A percentile compares a stretch with the other conserved stretches of the same genome.
phyloP scores from a whole-genome alignment of 2,113 vertebrate genomes.

The Rhadina sibilatrix region DNA sequence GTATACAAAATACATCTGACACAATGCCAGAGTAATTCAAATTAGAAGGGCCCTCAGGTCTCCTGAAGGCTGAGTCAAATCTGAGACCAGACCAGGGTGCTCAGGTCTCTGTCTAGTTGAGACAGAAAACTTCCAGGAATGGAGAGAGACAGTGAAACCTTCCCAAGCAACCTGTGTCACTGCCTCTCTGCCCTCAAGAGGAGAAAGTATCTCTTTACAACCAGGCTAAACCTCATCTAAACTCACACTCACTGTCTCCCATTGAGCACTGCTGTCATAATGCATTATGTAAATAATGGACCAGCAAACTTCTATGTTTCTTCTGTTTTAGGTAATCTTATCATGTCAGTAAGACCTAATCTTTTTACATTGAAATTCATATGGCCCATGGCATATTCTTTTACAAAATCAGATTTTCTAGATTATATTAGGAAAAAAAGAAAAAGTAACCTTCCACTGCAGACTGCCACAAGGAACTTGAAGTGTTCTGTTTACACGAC shows the following conservation, averaged over 20 bases:
- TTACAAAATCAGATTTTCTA: background rate
- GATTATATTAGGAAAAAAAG: background rate
- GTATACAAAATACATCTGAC: fast-evolving
- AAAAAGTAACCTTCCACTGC: background rate
- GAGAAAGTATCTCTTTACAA: background rate
- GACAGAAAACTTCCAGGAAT: background rate
- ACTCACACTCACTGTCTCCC: background rate
- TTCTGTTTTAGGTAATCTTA: background rate
- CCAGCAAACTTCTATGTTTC: background rate
- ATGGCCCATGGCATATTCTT: background rate
- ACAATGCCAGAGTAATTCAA: background rate
- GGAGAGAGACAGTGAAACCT: background rate
- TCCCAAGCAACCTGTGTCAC: background rate
- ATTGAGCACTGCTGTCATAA: background rate
- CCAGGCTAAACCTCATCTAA: background rate
- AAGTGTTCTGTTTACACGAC: background rate
- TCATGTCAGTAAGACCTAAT: background rate
- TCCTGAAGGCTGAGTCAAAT: background rate
- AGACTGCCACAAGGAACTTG: background rate
- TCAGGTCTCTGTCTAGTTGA: background rate
- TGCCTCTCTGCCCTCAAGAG: background rate
- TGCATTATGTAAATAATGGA: background rate
- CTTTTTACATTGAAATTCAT: background rate
- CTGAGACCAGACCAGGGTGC: background rate
- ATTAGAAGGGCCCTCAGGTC: background rate